Evolutionary conservation across 2,113 vertebrate genomes (phyloP).

Genomic region (Semicossyphus pulcher): DNA sequence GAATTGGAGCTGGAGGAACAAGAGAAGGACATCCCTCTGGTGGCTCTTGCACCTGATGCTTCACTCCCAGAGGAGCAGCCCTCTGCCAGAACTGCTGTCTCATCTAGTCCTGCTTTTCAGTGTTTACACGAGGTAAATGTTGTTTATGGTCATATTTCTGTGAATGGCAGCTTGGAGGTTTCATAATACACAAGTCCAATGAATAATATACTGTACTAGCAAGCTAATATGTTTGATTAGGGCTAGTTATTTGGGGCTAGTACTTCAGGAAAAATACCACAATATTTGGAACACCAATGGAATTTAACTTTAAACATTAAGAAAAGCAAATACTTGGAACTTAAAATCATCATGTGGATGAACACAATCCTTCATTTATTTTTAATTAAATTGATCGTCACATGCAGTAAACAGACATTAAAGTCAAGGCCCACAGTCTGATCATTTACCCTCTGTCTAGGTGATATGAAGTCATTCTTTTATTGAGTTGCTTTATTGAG

Average conservation of each 20-base stretch:
- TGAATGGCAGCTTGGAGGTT: background rate
- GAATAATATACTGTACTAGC: too few relatives aligned
- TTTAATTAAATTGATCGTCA: slow-evolving; percentile 59
- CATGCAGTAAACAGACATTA: slow-evolving; percentile 60
- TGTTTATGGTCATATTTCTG: background rate
- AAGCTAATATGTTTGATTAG: too few relatives aligned
- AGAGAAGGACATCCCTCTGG: slow-evolving; percentile 49
- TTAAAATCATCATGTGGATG: slow-evolving; percentile 1
- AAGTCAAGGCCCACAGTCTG: slow-evolving; percentile 37
- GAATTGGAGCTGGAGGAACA: slow-evolving; percentile 32
- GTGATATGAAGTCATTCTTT: slow-evolving; percentile 19
- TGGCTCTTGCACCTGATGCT: slow-evolving; percentile 73
- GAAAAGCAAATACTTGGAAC: too few relatives aligned
- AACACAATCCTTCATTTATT: slow-evolving; percentile 31
- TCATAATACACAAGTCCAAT: too few relatives aligned
- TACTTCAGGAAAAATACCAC: too few relatives aligned
- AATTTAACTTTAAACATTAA: too few relatives aligned
- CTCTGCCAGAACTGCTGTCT: slow-evolving; percentile 45
- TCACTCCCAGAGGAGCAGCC: slow-evolving; percentile 74
- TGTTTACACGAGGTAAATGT: slow-evolving; percentile 88
- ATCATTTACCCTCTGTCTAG: slow-evolving; percentile 15
- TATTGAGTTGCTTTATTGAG: slow-evolving; percentile 22
- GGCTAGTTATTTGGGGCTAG: too few relatives aligned
- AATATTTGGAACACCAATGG: too few relatives aligned
- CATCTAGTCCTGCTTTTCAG: slow-evolving; percentile 83